Conservation (phyloP, 2,113 vertebrate species). For the Elgaria multicarinata region DNA sequence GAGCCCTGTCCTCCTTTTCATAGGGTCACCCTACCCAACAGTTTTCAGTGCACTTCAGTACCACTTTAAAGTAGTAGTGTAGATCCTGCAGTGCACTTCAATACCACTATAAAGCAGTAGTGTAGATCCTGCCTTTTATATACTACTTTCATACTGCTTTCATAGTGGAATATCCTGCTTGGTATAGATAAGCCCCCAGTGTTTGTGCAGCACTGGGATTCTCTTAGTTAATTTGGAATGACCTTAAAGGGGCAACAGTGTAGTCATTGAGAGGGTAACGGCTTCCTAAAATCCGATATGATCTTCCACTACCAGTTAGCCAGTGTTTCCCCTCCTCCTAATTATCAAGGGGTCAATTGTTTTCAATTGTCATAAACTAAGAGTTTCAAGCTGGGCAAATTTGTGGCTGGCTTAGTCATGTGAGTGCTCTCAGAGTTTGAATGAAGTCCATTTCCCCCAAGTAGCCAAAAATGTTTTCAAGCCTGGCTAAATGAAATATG, state of each 20-base stretch:
- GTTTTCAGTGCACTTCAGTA: no score
- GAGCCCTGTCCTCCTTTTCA: no score
- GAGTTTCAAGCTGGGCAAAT: neutral
- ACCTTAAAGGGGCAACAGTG: neutral
- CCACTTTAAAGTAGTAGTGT: no score
- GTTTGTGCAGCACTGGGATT: neutral
- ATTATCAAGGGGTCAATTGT: neutral
- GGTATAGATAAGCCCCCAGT: no score
- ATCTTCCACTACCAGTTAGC: neutral
- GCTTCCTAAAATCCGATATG: neutral
- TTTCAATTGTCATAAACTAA: neutral
- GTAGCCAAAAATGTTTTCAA: constrained; percentile 12
- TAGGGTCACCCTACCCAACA: no score
- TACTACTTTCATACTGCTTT: no score
- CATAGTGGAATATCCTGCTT: no score
- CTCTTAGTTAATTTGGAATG: neutral
- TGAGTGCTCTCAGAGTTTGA: constrained; percentile 43
- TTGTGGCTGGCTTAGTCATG: neutral
- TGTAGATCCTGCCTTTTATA: no score
- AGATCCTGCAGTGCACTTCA: no score
- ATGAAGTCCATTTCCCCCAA: constrained; percentile 22
- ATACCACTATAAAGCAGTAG: no score
- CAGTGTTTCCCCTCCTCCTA: neutral
- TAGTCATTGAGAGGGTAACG: neutral
- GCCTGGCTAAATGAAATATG: constrained; percentile 2